phyloP scores from a whole-genome alignment of 2,797 vertebrate genomes.

The Thamnophis elegans region DNA sequence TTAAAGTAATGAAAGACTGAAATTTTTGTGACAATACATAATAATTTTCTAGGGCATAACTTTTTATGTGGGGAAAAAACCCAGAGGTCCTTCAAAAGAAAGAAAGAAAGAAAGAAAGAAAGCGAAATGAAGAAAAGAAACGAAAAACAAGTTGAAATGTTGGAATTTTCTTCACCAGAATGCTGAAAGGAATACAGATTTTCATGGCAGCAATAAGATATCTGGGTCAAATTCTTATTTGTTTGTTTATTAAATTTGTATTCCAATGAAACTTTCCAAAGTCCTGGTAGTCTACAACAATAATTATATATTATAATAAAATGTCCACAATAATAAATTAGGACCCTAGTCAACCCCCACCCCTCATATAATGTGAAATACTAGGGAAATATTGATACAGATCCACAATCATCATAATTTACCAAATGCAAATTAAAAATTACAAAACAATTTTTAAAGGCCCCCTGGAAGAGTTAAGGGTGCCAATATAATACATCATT shows the following conservation, averaged over 20 bases:
- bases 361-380: not conserved
- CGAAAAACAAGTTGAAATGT: slow-evolving; percentile 3
- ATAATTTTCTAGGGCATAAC: not conserved
- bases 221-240: not conserved
- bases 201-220: not conserved
- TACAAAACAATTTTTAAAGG: not conserved
- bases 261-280: not conserved
- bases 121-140: not conserved
- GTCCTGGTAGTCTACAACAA: not conserved
- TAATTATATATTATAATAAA: not conserved
- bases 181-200: not conserved
- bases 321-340: not conserved
- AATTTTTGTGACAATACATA: not conserved
- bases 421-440: not conserved
- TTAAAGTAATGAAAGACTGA: not conserved
- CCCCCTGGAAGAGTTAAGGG: not conserved
- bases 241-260: not conserved
- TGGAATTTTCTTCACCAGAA: not conserved
- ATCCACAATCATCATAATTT: not conserved
- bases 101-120: not conserved
- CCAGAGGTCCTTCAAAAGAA: not conserved
- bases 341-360: not conserved
- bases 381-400: not conserved
- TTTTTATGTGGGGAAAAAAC: slow-evolving; percentile 5
- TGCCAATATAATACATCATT: not conserved